A percentile compares a stretch with the other conserved stretches of the same genome.
Conservation (phyloP, 2,888 invertebrate genomes). For the Idaea biselata region DNA sequence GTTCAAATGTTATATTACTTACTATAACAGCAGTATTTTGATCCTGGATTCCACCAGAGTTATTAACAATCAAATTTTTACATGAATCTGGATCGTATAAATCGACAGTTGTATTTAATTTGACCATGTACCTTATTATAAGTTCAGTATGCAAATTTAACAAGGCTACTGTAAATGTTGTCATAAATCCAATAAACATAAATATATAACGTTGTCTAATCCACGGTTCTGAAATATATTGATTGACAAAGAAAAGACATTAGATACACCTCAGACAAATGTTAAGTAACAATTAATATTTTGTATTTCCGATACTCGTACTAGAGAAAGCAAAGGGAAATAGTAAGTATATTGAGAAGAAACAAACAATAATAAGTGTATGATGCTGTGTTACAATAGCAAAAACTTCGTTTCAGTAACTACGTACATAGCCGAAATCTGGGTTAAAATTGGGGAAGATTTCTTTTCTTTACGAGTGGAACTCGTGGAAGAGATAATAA, state of each 20-base stretch:
- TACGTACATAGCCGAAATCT: no score
- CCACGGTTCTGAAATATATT: background rate
- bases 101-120: background rate
- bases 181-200: background rate
- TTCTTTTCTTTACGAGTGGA: no score
- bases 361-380: no score
- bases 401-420: no score
- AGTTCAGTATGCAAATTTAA: background rate
- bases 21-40: background rate
- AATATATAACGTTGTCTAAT: background rate
- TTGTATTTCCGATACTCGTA: no score
- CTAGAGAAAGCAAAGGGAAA: no score
- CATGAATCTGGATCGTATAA: background rate
- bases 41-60: background rate
- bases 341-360: no score
- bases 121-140: background rate
- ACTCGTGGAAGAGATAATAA: no score
- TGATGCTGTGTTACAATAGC: no score
- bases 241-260: background rate
- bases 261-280: no score
- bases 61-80: background rate
- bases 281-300: no score
- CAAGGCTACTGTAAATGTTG: background rate
- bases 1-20: background rate
- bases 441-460: no score